Evolutionary conservation across 2,113 vertebrate species (phyloP).

Genomic region (Phocoena phocoena): DNA sequence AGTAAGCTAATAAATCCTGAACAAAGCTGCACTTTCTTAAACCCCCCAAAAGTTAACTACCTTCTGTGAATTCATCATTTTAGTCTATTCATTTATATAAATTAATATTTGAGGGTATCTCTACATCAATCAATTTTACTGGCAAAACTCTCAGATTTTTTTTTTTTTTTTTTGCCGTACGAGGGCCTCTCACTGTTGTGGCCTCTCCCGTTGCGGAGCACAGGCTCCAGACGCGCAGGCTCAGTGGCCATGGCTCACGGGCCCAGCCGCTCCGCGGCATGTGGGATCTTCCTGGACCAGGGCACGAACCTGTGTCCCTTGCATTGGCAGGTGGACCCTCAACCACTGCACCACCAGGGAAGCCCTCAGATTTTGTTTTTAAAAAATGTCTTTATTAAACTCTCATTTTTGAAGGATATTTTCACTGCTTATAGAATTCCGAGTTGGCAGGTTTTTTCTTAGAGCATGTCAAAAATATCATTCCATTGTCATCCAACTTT

Average conservation of each 20-base stretch:
- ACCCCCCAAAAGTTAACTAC: neutral
- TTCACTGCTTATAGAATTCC: neutral
- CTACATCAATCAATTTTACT: neutral
- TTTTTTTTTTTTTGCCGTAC: too few species aligned
- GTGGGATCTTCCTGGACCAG: too few species aligned
- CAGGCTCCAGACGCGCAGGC: too few species aligned
- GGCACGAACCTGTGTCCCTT: too few species aligned
- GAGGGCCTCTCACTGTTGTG: too few species aligned
- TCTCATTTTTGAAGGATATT: neutral
- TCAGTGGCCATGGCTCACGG: too few species aligned
- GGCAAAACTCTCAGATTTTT: neutral
- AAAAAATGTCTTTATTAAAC: neutral
- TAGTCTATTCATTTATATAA: neutral
- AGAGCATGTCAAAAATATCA: neutral
- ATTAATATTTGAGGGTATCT: neutral
- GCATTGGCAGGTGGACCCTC: too few species aligned
- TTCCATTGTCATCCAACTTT: neutral
- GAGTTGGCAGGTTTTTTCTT: neutral
- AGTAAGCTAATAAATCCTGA: neutral
- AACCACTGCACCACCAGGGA: too few species aligned
- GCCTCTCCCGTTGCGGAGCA: too few species aligned
- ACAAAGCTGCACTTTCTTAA: neutral
- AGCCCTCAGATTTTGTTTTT: neutral
- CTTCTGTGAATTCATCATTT: slow-evolving; percentile 32
- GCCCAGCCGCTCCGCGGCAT: too few species aligned